Conservation (phyloP, 2,113 vertebrate genomes). For the Caretta caretta region DNA sequence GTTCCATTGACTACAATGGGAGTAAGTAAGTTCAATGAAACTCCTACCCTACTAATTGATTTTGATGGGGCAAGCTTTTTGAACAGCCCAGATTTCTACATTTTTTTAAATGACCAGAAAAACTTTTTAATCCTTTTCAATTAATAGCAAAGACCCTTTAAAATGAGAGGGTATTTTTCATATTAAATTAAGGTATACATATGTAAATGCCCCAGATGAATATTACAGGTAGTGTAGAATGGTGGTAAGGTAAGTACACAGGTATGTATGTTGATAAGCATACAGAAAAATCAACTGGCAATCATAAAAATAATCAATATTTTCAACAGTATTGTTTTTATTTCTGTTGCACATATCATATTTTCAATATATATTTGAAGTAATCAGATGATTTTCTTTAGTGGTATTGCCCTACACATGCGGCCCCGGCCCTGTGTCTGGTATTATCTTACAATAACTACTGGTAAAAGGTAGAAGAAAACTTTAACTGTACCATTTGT, state of each 20-base stretch:
- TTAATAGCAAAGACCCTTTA: constrained; percentile 26
- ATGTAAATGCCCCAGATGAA: constrained; percentile 26
- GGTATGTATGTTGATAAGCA: neutral
- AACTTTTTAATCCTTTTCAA: constrained; percentile 27
- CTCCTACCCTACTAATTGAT: constrained; percentile 3
- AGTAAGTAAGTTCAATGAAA: neutral
- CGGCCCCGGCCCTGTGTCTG: neutral
- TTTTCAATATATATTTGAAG: neutral
- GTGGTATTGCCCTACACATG: neutral
- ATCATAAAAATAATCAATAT: neutral
- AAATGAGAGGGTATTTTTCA: neutral
- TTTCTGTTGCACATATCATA: neutral
- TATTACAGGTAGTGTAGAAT: constrained; percentile 10
- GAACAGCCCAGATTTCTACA: neutral
- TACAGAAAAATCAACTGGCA: neutral
- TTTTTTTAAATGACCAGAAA: constrained; percentile 58
- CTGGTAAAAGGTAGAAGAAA: neutral
- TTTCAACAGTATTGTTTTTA: neutral
- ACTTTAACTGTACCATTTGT: neutral
- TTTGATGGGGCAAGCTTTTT: constrained; percentile 43
- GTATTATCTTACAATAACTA: neutral
- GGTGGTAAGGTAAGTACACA: neutral
- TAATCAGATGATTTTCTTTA: neutral
- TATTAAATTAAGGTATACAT: constrained; percentile 7
- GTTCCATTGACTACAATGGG: constrained; percentile 22